Evolutionary conservation across 2,888 invertebrate species (phyloP).

Genomic region (Heteromyza rotundicornis): DNA sequence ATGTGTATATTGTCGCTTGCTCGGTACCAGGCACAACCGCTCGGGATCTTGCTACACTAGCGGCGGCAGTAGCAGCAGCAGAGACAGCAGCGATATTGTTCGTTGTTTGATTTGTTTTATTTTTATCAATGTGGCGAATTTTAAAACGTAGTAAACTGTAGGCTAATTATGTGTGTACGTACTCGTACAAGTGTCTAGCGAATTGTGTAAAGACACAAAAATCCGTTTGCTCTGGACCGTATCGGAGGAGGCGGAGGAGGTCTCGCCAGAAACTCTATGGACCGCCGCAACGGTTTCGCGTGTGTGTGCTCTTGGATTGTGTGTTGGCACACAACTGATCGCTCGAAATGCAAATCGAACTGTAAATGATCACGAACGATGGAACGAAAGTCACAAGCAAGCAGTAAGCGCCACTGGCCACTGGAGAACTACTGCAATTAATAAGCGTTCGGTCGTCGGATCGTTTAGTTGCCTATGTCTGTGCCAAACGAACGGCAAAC

Average conservation of each 20-base stretch:
- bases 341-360: not conserved
- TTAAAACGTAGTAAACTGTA: not conserved
- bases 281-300: not conserved
- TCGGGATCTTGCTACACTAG: not conserved
- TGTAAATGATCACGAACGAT: not conserved
- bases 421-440: no score
- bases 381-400: no score
- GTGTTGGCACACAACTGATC: not conserved
- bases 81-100: not conserved
- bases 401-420: no score
- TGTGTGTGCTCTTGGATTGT: not conserved
- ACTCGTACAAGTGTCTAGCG: not conserved
- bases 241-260: no score
- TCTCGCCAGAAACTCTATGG: not conserved
- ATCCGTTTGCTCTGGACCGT: not conserved
- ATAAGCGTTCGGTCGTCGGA: no score
- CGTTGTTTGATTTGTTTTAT: not conserved
- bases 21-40: slow-evolving; percentile 15
- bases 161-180: not conserved
- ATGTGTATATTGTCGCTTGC: not conserved
- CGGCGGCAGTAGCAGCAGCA: not conserved
- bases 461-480: no score
- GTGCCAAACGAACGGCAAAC: no score
- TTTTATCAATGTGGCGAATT: not conserved
- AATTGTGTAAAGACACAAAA: not conserved